Conservation (phyloP, 2,113 vertebrate genomes). For the Climacteris rufus region DNA sequence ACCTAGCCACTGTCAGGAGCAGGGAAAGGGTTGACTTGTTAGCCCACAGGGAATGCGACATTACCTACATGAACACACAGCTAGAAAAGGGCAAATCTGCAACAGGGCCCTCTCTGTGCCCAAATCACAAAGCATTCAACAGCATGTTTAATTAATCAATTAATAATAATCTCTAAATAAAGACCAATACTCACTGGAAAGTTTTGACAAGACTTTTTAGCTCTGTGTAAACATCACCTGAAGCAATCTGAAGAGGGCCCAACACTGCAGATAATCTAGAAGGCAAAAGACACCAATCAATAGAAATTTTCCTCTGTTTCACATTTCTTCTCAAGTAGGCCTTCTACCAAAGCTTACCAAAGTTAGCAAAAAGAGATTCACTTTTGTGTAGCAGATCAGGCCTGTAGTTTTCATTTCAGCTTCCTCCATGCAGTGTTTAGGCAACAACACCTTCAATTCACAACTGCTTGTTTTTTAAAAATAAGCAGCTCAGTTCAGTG, state of each 20-base stretch:
- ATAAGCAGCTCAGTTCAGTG: not conserved
- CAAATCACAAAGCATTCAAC: not conserved
- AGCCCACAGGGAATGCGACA: not conserved
- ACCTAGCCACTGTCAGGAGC: conserved; percentile 25
- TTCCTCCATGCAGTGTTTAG: not conserved
- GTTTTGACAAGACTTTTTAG: conserved; percentile 89
- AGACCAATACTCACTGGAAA: conserved; percentile 80
- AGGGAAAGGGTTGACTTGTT: conserved; percentile 1
- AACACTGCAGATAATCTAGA: conserved; percentile 82
- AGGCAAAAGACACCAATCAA: conserved; percentile 5
- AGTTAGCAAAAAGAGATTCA: not conserved
- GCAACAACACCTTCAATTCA: not conserved
- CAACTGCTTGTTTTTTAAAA: not conserved
- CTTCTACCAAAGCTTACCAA: not conserved
- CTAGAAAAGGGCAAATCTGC: not conserved
- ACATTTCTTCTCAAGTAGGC: not conserved
- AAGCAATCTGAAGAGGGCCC: conserved; percentile 79
- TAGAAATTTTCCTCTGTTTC: not conserved
- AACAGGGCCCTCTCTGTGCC: not conserved
- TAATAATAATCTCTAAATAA: not conserved
- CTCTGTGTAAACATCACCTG: conserved; percentile 81
- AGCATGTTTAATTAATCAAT: not conserved
- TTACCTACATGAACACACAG: conserved; percentile 14
- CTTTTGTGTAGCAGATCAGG: not conserved
- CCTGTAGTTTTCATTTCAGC: not conserved